These are phyloP conservation scores for Naja naja DNA, from an alignment of 2,113 vertebrate genomes.

Conservation along the genomic window DNA sequence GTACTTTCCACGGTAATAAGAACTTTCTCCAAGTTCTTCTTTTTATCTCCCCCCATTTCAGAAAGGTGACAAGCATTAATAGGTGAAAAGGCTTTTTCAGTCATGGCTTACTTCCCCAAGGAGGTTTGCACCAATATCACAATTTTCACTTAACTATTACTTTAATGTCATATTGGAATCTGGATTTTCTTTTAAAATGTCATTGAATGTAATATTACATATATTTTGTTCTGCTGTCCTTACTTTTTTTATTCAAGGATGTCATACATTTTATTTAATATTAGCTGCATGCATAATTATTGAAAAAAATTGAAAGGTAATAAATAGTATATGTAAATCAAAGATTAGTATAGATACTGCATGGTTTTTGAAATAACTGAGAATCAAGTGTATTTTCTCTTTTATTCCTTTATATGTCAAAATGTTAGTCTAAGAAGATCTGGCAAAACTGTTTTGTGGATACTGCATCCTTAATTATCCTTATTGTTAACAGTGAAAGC, in stretches of 20 bases:
- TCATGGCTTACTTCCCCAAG: background rate
- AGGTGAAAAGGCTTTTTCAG: background rate
- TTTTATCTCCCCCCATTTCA: background rate
- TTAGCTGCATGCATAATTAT: background rate
- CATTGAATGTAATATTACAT: background rate
- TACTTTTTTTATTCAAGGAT: background rate
- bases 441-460: background rate
- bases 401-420: background rate
- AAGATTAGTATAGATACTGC: background rate
- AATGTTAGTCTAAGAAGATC: background rate
- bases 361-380: background rate
- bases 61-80: background rate
- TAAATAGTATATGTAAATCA: background rate
- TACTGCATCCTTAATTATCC: slow-evolving; percentile 8
- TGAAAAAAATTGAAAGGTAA: background rate
- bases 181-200: background rate
- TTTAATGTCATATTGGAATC: background rate
- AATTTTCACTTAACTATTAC: background rate
- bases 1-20: background rate
- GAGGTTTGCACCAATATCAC: background rate
- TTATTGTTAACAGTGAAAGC: background rate
- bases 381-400: background rate
- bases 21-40: background rate
- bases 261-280: background rate
- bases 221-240: background rate